Conservation (phyloP, 2,888 invertebrate species). For the Heliconius ethilla region DNA sequence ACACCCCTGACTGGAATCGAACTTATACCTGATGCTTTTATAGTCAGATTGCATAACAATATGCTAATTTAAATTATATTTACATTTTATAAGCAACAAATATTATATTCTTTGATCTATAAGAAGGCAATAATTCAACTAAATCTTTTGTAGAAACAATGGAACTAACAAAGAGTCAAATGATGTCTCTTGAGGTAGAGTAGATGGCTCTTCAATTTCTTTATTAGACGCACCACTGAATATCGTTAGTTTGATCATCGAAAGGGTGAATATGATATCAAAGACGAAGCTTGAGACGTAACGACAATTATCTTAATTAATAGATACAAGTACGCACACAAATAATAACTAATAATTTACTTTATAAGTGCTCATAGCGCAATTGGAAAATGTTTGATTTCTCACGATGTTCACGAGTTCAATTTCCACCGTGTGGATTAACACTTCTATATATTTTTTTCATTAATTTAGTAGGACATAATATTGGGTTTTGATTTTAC, state of each 20-base stretch:
- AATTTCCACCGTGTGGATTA: too few relatives aligned
- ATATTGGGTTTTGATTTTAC: too few relatives aligned
- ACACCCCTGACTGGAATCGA: too few relatives aligned
- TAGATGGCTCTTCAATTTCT: conserved; percentile 58
- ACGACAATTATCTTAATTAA: conserved; percentile 31
- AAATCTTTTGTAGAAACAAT: conserved; percentile 22
- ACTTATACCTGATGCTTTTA: too few relatives aligned
- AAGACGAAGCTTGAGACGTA: conserved; percentile 18
- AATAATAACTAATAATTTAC: neutral
- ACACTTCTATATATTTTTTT: too few relatives aligned
- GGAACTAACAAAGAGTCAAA: conserved; percentile 40
- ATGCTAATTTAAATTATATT: too few relatives aligned
- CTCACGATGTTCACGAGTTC: too few relatives aligned
- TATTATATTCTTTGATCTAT: neutral
- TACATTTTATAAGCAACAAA: too few relatives aligned
- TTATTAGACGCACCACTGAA: conserved; percentile 60
- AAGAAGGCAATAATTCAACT: neutral
- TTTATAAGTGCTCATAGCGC: neutral
- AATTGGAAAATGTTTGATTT: too few relatives aligned
- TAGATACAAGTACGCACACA: neutral
- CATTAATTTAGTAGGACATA: too few relatives aligned
- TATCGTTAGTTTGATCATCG: conserved; percentile 58
- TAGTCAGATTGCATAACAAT: too few relatives aligned
- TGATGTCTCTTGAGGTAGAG: conserved; percentile 30
- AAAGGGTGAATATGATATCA: conserved; percentile 60